Evolutionary conservation across 2,797 vertebrate species (phyloP).

Genomic region (Enteromius anoplus): DNA sequence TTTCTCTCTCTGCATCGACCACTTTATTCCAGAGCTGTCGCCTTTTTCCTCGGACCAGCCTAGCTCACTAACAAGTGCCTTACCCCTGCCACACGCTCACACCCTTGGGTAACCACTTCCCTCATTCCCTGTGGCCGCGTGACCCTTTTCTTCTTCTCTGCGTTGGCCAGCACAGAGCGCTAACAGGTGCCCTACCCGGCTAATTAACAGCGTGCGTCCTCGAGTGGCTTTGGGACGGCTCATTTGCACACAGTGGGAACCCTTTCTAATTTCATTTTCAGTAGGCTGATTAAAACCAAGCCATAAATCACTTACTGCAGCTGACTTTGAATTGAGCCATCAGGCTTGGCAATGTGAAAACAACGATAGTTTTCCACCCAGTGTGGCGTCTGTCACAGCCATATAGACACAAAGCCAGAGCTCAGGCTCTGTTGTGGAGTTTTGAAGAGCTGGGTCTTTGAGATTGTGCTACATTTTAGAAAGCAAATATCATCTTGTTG

Average conservation of each 20-base stretch:
- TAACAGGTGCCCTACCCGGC: conserved; percentile 64
- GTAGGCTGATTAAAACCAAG: conserved; percentile 64
- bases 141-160: conserved; percentile 41
- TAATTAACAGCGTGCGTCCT: conserved; percentile 64
- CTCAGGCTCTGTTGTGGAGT: conserved; percentile 1
- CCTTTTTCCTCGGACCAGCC: conserved; percentile 15
- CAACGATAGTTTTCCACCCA: conserved; percentile 40
- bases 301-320: conserved; percentile 63
- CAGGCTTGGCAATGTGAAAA: conserved; percentile 51
- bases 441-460: conserved; percentile 19
- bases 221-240: conserved; percentile 61
- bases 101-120: conserved; percentile 30
- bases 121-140: conserved; percentile 37
- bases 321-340: conserved; percentile 65
- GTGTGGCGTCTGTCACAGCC: conserved; percentile 30
- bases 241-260: conserved; percentile 64
- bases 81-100: conserved; percentile 19
- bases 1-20: conserved; percentile 29
- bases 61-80: conserved; percentile 51
- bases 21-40: conserved; percentile 31
- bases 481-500: conserved; percentile 35
- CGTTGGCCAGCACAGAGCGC: conserved; percentile 42
- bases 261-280: conserved; percentile 66
- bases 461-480: conserved; percentile 32
- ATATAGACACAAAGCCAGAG: conserved; percentile 32